A percentile compares a stretch with the other conserved stretches of the same genome.
phyloP scores from a whole-genome alignment of 2,888 invertebrate species.

The Hirtodrosophila histrioides region DNA sequence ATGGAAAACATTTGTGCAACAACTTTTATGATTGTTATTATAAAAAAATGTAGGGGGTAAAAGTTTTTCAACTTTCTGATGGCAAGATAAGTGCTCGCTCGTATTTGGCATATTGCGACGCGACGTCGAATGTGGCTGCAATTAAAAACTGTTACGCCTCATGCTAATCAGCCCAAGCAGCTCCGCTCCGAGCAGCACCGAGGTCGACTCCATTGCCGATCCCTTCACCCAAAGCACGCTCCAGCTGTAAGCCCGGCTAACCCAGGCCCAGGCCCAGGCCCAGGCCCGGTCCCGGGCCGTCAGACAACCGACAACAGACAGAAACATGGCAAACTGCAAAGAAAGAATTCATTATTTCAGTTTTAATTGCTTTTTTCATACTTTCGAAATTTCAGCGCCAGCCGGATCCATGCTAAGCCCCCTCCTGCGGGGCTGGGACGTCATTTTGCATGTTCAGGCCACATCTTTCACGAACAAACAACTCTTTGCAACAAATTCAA shows the following conservation, averaged over 20 bases:
- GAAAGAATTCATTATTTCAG: conserved; percentile 82
- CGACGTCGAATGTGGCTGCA: conserved; percentile 79
- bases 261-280: conserved; percentile 20
- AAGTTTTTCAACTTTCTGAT: conserved; percentile 75
- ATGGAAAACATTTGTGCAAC: conserved; percentile 56
- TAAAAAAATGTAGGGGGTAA: conserved; percentile 42
- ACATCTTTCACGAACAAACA: conserved; percentile 72
- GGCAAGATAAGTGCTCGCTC: conserved; percentile 70
- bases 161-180: conserved; percentile 77
- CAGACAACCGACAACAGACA: conserved; percentile 32
- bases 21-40: conserved; percentile 69
- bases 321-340: conserved; percentile 53
- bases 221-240: conserved; percentile 61
- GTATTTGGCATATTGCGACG: conserved; percentile 67
- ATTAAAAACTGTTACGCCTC: conserved; percentile 81
- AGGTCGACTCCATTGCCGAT: conserved; percentile 53
- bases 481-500: conserved; percentile 81
- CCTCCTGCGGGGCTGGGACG: conserved; percentile 18
- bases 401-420: conserved; percentile 35
- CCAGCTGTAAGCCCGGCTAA: conserved; percentile 20
- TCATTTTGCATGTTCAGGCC: conserved; percentile 75
- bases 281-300: conserved; percentile 15
- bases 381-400: conserved; percentile 74
- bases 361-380: conserved; percentile 83
- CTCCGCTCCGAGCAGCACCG: conserved; percentile 35